Evolutionary conservation across 2,113 vertebrate species (phyloP).

Genomic region (Scomber scombrus): DNA sequence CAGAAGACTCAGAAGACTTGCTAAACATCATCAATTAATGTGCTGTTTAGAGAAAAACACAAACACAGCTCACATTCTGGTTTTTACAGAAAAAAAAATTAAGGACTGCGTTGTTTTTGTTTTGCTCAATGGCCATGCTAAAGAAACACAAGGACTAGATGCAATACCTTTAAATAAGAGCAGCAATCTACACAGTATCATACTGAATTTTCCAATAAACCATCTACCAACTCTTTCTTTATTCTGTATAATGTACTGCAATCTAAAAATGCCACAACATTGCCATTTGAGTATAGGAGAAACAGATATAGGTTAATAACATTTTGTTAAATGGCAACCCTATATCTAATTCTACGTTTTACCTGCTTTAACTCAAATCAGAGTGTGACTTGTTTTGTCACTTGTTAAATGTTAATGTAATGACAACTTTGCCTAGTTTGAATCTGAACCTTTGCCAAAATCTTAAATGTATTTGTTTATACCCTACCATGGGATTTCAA

Average conservation of each 20-base stretch:
- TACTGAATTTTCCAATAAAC: neutral
- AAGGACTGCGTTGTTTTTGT: neutral
- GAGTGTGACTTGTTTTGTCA: neutral
- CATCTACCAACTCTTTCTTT: neutral
- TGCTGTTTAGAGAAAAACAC: neutral
- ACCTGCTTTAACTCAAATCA: neutral
- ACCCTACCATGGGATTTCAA: conserved; percentile 5
- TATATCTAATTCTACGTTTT: neutral
- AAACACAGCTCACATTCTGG: conserved; percentile 19
- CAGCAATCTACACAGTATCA: neutral
- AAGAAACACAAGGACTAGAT: neutral
- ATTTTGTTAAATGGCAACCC: neutral
- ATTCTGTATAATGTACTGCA: neutral
- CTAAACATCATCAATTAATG: conserved; percentile 32
- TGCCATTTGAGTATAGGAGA: neutral
- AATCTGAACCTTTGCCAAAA: neutral
- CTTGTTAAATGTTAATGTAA: neutral
- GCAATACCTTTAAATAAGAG: neutral
- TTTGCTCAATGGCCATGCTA: neutral
- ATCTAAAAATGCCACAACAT: neutral
- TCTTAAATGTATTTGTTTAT: neutral
- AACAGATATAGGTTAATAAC: neutral
- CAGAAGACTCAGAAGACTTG: too few species aligned
- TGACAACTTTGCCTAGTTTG: neutral
- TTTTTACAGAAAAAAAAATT: neutral